These are phyloP conservation scores for Myodes glareolus DNA, from an alignment of 2,113 vertebrate species.

Conservation along the genomic window DNA sequence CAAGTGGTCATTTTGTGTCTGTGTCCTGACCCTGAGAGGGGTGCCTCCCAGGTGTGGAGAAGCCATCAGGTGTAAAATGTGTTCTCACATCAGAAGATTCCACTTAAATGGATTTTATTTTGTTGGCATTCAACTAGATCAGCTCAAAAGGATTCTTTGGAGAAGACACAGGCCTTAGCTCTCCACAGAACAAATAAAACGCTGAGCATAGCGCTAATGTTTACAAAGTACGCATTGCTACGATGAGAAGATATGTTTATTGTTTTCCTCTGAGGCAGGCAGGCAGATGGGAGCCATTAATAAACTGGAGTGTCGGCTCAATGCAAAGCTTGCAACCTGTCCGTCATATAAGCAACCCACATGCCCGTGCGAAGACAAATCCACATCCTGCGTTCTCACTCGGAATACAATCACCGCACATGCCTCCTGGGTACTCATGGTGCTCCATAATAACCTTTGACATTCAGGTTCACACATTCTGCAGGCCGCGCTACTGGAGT, in stretches of 20 bases:
- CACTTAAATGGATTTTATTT: neutral
- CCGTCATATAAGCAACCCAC: constrained; percentile 4
- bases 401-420: neutral
- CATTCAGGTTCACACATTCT: neutral
- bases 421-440: neutral
- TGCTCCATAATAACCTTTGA: neutral
- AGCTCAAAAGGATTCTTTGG: neutral
- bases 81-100: neutral
- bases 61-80: neutral
- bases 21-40: neutral
- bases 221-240: constrained; percentile 28
- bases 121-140: constrained; percentile 43
- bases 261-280: constrained; percentile 46
- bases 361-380: constrained; percentile 24
- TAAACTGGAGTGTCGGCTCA: neutral
- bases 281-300: constrained; percentile 15
- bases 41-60: neutral
- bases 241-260: constrained; percentile 43
- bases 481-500: neutral
- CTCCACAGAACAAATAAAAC: constrained; percentile 31
- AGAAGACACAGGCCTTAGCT: neutral
- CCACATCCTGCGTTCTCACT: constrained; percentile 8
- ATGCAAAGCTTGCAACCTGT: neutral
- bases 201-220: neutral
- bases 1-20: neutral